A percentile compares a stretch with the other conserved stretches of the same genome.
These are phyloP conservation scores for Thaumetopoea pityocampa DNA, from an alignment of 1,140 invertebrate genomes.

Conservation along the genomic window DNA sequence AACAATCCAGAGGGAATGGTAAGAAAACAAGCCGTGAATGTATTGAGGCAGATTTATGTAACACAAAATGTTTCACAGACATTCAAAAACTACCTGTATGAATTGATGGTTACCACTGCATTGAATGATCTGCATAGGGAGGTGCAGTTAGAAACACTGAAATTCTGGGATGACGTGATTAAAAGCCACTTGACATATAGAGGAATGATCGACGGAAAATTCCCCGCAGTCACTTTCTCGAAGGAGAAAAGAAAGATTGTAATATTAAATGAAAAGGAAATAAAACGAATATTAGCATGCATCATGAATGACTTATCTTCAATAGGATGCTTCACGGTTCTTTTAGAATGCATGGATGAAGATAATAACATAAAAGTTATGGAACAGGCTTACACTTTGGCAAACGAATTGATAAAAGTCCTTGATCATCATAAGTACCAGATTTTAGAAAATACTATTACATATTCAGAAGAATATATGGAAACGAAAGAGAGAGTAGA, in stretches of 20 bases:
- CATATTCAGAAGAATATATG: conserved; percentile 32
- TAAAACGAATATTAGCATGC: conserved; percentile 78
- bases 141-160: conserved; percentile 80
- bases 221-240: conserved; percentile 84
- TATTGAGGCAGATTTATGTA: conserved; percentile 79
- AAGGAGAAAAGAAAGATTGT: conserved; percentile 82
- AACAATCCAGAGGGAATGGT: conserved; percentile 82
- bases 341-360: conserved; percentile 77
- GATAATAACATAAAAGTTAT: conserved; percentile 81
- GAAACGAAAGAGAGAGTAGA: conserved; percentile 9
- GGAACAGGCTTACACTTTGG: conserved; percentile 75
- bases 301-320: conserved; percentile 77
- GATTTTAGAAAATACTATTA: not conserved
- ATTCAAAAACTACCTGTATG: conserved; percentile 47
- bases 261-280: conserved; percentile 78
- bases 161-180: conserved; percentile 81
- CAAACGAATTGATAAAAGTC: conserved; percentile 71
- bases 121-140: conserved; percentile 84
- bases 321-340: conserved; percentile 79
- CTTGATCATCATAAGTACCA: conserved; percentile 74
- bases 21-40: conserved; percentile 78
- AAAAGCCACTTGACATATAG: conserved; percentile 78
- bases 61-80: conserved; percentile 75
- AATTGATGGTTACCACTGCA: conserved; percentile 75
- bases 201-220: conserved; percentile 84